These are phyloP conservation scores for Ascidia mentula DNA, from an alignment of 23 tunicate species.

Conservation along the genomic window DNA sequence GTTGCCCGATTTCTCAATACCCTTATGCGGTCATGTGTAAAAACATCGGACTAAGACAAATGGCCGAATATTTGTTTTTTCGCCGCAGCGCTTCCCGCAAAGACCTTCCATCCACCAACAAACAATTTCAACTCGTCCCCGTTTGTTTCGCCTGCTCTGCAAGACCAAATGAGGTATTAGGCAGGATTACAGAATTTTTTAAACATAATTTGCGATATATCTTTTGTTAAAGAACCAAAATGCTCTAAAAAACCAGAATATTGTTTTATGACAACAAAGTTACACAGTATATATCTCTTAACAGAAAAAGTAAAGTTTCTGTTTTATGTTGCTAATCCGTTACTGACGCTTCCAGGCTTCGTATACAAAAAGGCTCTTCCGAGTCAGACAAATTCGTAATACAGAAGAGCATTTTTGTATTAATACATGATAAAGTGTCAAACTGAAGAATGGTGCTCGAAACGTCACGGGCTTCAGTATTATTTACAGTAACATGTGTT, in stretches of 20 bases:
- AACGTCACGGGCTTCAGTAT: neutral
- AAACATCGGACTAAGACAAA: too few species aligned
- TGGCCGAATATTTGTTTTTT: neutral
- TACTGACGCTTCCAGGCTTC: neutral
- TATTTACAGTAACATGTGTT: neutral
- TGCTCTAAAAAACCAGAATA: too few species aligned
- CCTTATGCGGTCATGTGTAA: too few species aligned
- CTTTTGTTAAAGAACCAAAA: neutral
- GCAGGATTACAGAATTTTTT: neutral
- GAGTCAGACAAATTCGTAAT: neutral
- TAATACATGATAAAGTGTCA: too few species aligned
- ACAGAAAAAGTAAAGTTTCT: neutral
- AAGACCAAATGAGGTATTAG: neutral
- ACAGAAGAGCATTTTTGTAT: too few species aligned
- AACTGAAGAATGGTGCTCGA: neutral
- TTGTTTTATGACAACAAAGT: too few species aligned
- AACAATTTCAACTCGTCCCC: neutral
- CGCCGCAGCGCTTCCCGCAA: neutral
- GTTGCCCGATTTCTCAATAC: too few species aligned
- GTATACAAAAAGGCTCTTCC: neutral
- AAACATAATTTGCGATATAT: neutral
- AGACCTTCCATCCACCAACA: neutral
- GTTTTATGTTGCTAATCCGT: neutral
- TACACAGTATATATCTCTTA: neutral
- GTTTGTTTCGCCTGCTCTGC: neutral